These are phyloP conservation scores for Trachelipus rathkii DNA, from an alignment of 1,140 invertebrate species.

Conservation along the genomic window DNA sequence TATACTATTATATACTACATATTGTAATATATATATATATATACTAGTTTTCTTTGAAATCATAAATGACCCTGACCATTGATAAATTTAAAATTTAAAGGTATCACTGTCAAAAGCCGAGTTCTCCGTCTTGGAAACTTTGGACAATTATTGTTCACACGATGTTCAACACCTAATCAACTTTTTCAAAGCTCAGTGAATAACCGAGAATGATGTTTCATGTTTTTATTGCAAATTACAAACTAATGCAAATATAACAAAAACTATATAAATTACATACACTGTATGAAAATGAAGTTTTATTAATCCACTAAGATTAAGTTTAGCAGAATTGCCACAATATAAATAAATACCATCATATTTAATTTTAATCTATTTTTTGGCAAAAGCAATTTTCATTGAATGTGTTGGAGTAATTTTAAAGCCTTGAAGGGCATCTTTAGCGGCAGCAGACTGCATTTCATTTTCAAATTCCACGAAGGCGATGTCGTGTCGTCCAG, in stretches of 20 bases:
- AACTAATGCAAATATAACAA: too few species aligned
- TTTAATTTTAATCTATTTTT: slow-evolving; percentile 67
- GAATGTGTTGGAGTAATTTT: slow-evolving; percentile 97
- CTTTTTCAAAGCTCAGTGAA: slow-evolving; percentile 40
- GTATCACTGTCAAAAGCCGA: slow-evolving; percentile 63
- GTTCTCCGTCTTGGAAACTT: slow-evolving; percentile 58
- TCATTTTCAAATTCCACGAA: slow-evolving; percentile 99
- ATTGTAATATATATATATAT: neutral
- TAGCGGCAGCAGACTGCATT: slow-evolving; percentile 89
- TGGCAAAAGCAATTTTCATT: slow-evolving; percentile 99
- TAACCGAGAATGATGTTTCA: too few species aligned
- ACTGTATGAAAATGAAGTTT: too few species aligned
- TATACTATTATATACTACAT: too few species aligned
- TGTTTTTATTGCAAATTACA: too few species aligned
- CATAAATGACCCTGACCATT: slow-evolving; percentile 70
- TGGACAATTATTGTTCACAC: slow-evolving; percentile 58
- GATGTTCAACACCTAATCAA: slow-evolving; percentile 40
- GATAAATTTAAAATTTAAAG: slow-evolving; percentile 77
- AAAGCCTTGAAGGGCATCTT: slow-evolving; percentile 96
- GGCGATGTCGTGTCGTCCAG: slow-evolving; percentile 96
- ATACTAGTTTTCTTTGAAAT: slow-evolving; percentile 55
- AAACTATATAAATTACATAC: too few species aligned
- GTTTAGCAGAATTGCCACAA: too few species aligned
- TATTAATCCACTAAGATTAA: too few species aligned
- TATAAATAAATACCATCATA: too few species aligned